Base-by-base conservation (phyloP, 2,888 invertebrate species). In the Psylliodes chrysocephalus region DNA sequence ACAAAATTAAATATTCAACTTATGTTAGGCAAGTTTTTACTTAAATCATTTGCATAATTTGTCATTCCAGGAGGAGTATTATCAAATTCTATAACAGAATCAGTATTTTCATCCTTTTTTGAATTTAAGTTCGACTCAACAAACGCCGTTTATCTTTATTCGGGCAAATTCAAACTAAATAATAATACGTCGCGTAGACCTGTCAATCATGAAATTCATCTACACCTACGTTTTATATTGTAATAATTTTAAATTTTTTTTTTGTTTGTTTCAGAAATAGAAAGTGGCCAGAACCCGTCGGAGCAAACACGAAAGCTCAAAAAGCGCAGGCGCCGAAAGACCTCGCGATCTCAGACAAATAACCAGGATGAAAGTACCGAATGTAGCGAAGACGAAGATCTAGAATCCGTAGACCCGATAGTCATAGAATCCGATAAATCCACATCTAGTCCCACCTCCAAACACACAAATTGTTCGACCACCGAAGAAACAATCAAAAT, bases 261-360 rank as follows among this genome's bases (percentile, higher is more conserved):
- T n/a, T n/a, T 28, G 12, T 60, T 62, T 51, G 18, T 72, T 71
- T 22, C 71, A 73, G 73, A 71, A 55, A 17, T 67, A 15, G 64
- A 64, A 25, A 66, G 63, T 59, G 69, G 63, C 19, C 65, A 71
- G 38, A 52, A 38, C 19, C 54, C 64, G 12, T 42, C 54, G 6
- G 67, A 61, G 19, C 60, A 69, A 69, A 68, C 64, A 60, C 53
- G 64, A 46, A 71, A 71, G 55, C 64, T 77, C 49, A 77, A 75
- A 35, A 79, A 77, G 55, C 72, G 75, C 55, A 71, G 74, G 35
- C 77, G 78, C 52, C 65, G 76, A 63, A 76, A 75, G 66, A 65
- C 71, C 1, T 75, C 78, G 4, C 74, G 69, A 59, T 68, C 72
- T 7, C 65, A 60, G 8, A 60, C 59, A 15, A 52, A 65, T 28